phyloP scores from a whole-genome alignment of 2,113 vertebrate genomes.

The Engraulis encrasicolus region DNA sequence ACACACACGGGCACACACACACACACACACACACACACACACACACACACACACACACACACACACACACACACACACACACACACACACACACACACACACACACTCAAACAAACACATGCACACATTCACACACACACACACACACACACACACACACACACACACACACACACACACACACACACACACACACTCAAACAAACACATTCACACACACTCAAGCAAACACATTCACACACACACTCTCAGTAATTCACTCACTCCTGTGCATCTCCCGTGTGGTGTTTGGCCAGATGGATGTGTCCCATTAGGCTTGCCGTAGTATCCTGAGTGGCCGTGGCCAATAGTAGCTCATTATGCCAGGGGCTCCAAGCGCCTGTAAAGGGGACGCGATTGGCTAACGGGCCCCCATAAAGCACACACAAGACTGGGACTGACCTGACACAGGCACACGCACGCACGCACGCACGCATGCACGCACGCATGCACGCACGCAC shows the following conservation, averaged over 20 bases:
- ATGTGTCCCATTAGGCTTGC: conserved; percentile 23
- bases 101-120: too few relatives aligned
- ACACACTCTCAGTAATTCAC: neutral
- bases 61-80: too few relatives aligned
- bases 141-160: neutral
- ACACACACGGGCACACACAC: too few relatives aligned
- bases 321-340: neutral
- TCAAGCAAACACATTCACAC: neutral
- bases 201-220: neutral
- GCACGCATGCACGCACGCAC: too few relatives aligned
- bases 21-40: too few relatives aligned
- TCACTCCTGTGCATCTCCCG: conserved; percentile 11
- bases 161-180: neutral
- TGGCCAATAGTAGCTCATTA: conserved; percentile 23
- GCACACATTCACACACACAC: neutral
- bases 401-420: conserved; percentile 9
- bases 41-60: too few relatives aligned
- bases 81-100: too few relatives aligned
- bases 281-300: conserved; percentile 28
- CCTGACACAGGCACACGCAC: too few relatives aligned
- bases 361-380: neutral
- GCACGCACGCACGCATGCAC: too few relatives aligned
- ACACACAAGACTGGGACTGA: neutral
- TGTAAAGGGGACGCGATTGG: neutral
- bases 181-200: too few relatives aligned